Evolutionary conservation across 2,888 invertebrate genomes (phyloP).

Genomic region (Yponomeuta sedellus): DNA sequence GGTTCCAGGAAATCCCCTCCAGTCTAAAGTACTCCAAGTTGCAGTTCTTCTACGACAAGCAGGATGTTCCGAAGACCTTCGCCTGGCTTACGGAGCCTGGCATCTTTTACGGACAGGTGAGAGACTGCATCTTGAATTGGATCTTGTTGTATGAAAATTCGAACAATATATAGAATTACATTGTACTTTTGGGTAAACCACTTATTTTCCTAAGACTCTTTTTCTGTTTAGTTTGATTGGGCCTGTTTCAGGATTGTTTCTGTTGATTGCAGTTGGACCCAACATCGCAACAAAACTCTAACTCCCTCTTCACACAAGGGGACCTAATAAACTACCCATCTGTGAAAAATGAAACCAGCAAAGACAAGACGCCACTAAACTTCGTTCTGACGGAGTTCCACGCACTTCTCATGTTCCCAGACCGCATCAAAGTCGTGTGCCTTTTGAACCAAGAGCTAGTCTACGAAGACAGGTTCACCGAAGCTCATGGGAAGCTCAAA

Average conservation of each 20-base stretch:
- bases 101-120: slow-evolving; percentile 86
- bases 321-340: slow-evolving; percentile 58
- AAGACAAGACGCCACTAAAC: slow-evolving; percentile 78
- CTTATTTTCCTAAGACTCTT: no score
- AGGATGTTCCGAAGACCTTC: slow-evolving; percentile 84
- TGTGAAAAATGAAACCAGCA: slow-evolving; percentile 47
- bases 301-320: slow-evolving; percentile 63
- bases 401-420: slow-evolving; percentile 87
- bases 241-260: no score
- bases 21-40: slow-evolving; percentile 85
- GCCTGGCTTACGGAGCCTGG: slow-evolving; percentile 93
- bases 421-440: slow-evolving; percentile 90
- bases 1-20: slow-evolving; percentile 84
- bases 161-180: no score
- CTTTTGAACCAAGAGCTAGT: slow-evolving; percentile 90
- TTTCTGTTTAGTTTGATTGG: no score
- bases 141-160: no score
- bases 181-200: no score
- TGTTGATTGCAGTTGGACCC: slow-evolving; percentile 60
- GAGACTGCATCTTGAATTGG: slow-evolving; percentile 17
- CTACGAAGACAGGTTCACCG: slow-evolving; percentile 89
- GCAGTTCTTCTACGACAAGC: slow-evolving; percentile 83
- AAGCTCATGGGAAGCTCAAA: slow-evolving; percentile 86
- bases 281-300: slow-evolving; percentile 64
- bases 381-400: slow-evolving; percentile 95